These are phyloP conservation scores for Polia nebulosa DNA, from an alignment of 2,888 invertebrate genomes.

Conservation along the genomic window DNA sequence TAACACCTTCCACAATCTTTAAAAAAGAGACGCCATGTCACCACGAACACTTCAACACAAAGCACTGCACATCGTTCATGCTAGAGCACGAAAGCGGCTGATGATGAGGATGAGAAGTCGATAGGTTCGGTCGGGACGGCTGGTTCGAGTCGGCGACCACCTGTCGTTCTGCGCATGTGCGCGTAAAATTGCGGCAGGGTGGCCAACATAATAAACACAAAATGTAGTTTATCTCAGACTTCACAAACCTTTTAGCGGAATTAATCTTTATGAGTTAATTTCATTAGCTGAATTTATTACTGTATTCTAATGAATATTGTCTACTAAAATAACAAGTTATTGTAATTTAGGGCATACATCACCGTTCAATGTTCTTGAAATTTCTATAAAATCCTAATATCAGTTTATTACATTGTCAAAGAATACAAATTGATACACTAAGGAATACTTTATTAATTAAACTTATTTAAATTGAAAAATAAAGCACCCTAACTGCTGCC, in stretches of 20 bases:
- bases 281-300: neutral
- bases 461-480: neutral
- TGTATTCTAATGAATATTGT: neutral
- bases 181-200: constrained; percentile 86
- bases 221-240: constrained; percentile 75
- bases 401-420: neutral
- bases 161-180: constrained; percentile 92
- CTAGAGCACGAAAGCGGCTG: constrained; percentile 91
- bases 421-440: neutral
- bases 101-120: constrained; percentile 91
- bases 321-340: neutral
- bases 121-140: constrained; percentile 89
- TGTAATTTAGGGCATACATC: neutral
- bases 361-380: neutral
- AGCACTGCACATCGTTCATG: constrained; percentile 90
- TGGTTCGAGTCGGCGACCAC: constrained; percentile 90
- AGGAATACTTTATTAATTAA: no score
- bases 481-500: neutral
- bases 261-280: neutral
- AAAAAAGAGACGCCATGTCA: constrained; percentile 90
- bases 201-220: constrained; percentile 82
- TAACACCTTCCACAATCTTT: constrained; percentile 82
- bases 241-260: constrained; percentile 70
- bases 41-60: constrained; percentile 90
- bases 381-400: no score